Base-by-base conservation (phyloP, 2,888 invertebrate species). In the Athrips mouffetella region DNA sequence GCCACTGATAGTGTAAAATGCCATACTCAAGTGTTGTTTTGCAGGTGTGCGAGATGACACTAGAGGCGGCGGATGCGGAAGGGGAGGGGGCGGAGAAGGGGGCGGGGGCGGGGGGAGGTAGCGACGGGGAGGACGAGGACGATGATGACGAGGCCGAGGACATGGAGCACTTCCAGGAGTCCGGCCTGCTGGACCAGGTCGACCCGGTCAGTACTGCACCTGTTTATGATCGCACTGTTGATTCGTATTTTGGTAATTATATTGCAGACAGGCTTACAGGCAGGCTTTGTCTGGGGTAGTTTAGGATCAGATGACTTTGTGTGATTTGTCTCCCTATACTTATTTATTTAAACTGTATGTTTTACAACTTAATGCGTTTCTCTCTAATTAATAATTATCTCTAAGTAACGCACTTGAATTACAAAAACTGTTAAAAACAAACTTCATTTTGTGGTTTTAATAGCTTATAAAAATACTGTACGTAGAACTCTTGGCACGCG, bases 141-240 rank as follows among this genome's bases (percentile, higher is more conserved):
- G 98, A 98, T 39, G 97, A 97, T 51, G 98, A 93, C 49, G 97
- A 97, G 72, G 96, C 98, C 0, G 93, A 94, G 58, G 99, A 99
- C 81, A 98, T 99, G 98, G 99, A 99, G 76, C 96, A 94, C 63
- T 98, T 98, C 89, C 97, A 98, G 82, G 96, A 98, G 73, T 96
- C 96, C 59, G 98, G 98, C n/a, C 92, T 97, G 89, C 84, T 98
- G 33, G 98, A 98, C 70, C 94, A 96, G 65, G 92, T 95, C 49
- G 98, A 97, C 76, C 94, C 94, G 62, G 95, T 95, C 78, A 80
- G 80, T 64, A 20, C 11, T 11, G n/a, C 21, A 39, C 39, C n/a
- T 15, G 4, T 1, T 11, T 6, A 18, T 40, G 13, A 15, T 11
- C 5, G 10, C 27, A 25, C 27, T 10, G 27, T 25, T 5, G 27